phyloP scores from a whole-genome alignment of 2,113 vertebrate genomes.

The Candoia aspera region DNA sequence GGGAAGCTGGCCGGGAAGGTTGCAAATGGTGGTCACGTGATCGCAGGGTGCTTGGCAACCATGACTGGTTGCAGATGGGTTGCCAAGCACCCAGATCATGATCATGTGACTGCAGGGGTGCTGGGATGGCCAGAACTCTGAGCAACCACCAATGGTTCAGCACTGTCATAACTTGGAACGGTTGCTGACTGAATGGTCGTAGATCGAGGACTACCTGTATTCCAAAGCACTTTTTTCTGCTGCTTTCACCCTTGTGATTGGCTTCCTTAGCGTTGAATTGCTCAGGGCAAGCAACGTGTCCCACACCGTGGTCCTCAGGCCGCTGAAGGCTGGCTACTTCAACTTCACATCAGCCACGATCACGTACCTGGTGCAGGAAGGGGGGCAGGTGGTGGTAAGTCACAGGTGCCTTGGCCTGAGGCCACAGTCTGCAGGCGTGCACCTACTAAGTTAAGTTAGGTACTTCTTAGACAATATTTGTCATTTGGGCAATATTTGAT shows the following conservation, averaged over 20 bases:
- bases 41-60: too few relatives aligned
- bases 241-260: neutral
- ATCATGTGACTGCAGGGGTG: too few relatives aligned
- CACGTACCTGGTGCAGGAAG: slow-evolving; percentile 92
- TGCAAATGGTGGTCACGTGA: too few relatives aligned
- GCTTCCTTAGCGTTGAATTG: slow-evolving; percentile 63
- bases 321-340: slow-evolving; percentile 95
- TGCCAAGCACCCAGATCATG: too few relatives aligned
- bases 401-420: neutral
- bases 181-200: neutral
- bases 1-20: too few relatives aligned
- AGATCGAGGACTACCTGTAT: neutral
- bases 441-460: neutral
- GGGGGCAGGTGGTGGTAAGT: slow-evolving; percentile 89
- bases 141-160: too few relatives aligned
- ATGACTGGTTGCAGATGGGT: too few relatives aligned
- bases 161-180: neutral
- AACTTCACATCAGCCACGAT: slow-evolving; percentile 95
- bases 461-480: neutral
- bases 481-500: neutral
- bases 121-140: too few relatives aligned
- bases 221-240: neutral
- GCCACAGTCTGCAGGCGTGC: fast-evolving
- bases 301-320: slow-evolving; percentile 91
- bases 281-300: slow-evolving; percentile 92